Percentiles rank a stretch among this genome's conserved stretches.
These are phyloP conservation scores for Nerophis ophidion DNA, from an alignment of 2,113 vertebrate genomes.

Conservation along the genomic window DNA sequence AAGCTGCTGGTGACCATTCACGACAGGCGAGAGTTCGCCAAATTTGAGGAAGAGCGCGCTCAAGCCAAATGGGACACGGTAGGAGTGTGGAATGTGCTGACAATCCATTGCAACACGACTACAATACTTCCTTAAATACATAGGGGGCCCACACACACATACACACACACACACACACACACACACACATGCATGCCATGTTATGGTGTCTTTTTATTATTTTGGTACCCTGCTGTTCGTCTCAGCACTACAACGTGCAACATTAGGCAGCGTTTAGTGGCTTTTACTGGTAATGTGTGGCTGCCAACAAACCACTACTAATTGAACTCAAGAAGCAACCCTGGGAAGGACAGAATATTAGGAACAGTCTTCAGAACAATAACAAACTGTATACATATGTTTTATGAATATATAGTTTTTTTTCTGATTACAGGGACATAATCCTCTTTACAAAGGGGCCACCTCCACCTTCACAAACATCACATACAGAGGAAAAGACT, in stretches of 20 bases:
- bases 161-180: constrained; percentile 38
- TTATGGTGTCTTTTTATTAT: constrained; percentile 42
- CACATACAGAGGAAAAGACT: constrained; percentile 85
- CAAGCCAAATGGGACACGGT: constrained; percentile 95
- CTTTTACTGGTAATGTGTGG: constrained; percentile 56
- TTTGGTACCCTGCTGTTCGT: constrained; percentile 58
- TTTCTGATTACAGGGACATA: constrained; percentile 76
- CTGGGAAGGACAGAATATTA: no score
- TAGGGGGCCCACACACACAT: constrained; percentile 25
- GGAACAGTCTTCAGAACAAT: no score
- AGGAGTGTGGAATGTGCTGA: constrained; percentile 43
- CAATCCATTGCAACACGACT: neutral
- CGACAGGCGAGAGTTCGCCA: constrained; percentile 90
- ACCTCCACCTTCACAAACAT: constrained; percentile 97
- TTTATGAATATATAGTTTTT: neutral
- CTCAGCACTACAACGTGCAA: constrained; percentile 60
- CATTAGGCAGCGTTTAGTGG: constrained; percentile 62
- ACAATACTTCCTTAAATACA: no score
- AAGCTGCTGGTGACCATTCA: constrained; percentile 96
- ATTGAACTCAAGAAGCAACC: constrained; percentile 9
- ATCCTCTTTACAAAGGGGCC: constrained; percentile 92
- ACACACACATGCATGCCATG: constrained; percentile 36
- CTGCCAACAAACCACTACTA: constrained; percentile 33
- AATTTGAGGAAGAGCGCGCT: constrained; percentile 91
- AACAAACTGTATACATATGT: neutral